These are phyloP conservation scores for Bathybates hornii DNA, from an alignment of 2,113 vertebrate genomes.

Conservation along the genomic window DNA sequence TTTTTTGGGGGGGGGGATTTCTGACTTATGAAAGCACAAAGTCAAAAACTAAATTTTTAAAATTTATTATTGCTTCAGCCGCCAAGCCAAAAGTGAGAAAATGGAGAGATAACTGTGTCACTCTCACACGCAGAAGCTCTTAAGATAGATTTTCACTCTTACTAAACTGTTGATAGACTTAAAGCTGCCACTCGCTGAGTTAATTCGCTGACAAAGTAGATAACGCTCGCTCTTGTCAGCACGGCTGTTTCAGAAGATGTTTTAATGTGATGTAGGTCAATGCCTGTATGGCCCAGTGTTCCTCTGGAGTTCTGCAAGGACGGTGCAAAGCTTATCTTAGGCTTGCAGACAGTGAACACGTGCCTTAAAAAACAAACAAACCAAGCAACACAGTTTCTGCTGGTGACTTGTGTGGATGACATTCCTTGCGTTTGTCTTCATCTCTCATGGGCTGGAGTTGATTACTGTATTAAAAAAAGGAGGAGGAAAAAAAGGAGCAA, in stretches of 20 bases:
- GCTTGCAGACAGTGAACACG: background rate
- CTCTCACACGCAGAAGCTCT: background rate
- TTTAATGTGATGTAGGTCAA: background rate
- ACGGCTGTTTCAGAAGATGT: conserved; percentile 11
- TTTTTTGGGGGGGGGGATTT: background rate
- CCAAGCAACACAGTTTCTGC: background rate
- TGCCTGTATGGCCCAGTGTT: background rate
- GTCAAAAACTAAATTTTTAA: background rate
- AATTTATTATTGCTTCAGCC: background rate
- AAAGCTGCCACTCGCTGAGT: background rate
- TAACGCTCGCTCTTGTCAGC: background rate
- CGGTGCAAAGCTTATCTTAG: background rate
- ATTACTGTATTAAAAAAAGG: background rate
- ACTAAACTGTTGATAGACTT: background rate
- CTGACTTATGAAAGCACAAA: background rate
- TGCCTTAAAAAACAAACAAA: background rate
- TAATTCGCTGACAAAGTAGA: background rate
- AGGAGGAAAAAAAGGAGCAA: rapidly evolving
- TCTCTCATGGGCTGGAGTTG: background rate
- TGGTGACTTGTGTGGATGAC: background rate
- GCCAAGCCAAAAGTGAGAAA: background rate
- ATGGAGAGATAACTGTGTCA: background rate
- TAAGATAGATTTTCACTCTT: background rate
- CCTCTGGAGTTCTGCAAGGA: background rate
- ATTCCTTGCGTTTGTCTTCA: background rate